Evolutionary conservation across 2,888 invertebrate species (phyloP), one percentile per base, ranked within the genome.

Genomic region (Melipona beecheii): DNA sequence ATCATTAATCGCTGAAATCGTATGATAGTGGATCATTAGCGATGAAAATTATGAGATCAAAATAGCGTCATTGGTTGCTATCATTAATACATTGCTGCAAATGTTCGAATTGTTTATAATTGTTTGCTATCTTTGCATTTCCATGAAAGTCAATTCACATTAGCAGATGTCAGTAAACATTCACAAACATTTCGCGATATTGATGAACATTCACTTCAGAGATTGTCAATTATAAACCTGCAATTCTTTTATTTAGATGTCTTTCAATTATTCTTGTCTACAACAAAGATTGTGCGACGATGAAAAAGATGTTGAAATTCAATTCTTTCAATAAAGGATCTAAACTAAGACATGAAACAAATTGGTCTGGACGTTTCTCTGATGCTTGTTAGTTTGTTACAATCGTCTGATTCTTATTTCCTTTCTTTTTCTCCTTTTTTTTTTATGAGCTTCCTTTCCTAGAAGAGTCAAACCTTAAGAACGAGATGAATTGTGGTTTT

Each of bases 401-500:
- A 65, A 56, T 36, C 50, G 64, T 64, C 31, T 9, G 52, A 73
- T 52, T 31, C 31, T 62, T 73, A n/a, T 73, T 64, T 52, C 24
- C 58, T 17, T 49, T 11, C 56, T 19, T 15, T n/a, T 5, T 3
- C 50, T 21, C 4, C n/a, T 60, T 60, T 0, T 1, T 54, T 15
- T 69, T 43, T 13, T 15, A 6, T 15, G 43, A 72, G 24, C 49
- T 60, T 60, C 72, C 27, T 17, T 60, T 27, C 49, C 62, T 31
- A 54, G 60, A 62, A 24, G 31, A 36, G 36, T 60, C 49, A 27
- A 54, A 64, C 19, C 58, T 19, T 6, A 15, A 17, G 27, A 62
- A 24, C 54, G 4, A 11, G 21, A 79, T 43, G 78, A 62, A 43
- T 75, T n/a, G 75, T 54, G 49, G n/a, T 62, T 79, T 49, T 62